These are phyloP conservation scores for Leptoteleia sp. DNA, from an alignment of 1,140 invertebrate species.

Conservation along the genomic window DNA sequence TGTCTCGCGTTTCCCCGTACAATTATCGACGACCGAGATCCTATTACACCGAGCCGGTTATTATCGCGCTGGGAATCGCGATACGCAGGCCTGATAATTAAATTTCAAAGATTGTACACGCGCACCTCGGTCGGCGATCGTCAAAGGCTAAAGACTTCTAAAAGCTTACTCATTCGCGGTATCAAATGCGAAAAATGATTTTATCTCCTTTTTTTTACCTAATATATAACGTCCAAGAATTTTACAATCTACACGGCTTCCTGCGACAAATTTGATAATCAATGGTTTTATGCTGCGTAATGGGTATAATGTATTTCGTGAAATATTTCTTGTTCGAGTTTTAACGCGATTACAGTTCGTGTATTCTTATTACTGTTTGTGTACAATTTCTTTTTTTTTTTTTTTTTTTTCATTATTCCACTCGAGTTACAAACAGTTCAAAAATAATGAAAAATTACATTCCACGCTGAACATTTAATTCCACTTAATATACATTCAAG, in stretches of 20 bases:
- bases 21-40: slow-evolving; percentile 51
- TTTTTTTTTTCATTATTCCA: no score
- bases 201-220: slow-evolving; percentile 27
- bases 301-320: no score
- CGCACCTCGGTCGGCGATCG: slow-evolving; percentile 50
- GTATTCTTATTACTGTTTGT: no score
- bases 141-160: slow-evolving; percentile 60
- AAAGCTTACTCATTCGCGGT: slow-evolving; percentile 48
- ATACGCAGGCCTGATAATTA: slow-evolving; percentile 70
- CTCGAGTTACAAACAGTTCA: no score
- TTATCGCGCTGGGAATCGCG: slow-evolving; percentile 69
- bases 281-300: no score
- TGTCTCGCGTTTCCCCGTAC: slow-evolving; percentile 47
- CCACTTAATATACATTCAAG: no score
- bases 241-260: not conserved
- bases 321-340: no score
- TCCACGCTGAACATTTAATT: no score
- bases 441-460: no score
- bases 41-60: slow-evolving; percentile 63
- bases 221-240: slow-evolving; percentile 26
- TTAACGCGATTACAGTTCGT: no score
- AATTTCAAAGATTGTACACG: slow-evolving; percentile 70
- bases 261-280: slow-evolving; percentile 11
- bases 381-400: no score
- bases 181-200: slow-evolving; percentile 36